Conservation (phyloP, 1,140 invertebrate species). For the Apis mellifera region Amel_HAv3.1 CM009935.2:11968501-11969000, state of each 20-base stretch:
- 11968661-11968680: not conserved
- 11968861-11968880: too few species aligned
- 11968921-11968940: not conserved
- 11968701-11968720: not conserved
- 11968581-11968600: not conserved
- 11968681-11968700: not conserved
- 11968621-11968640: not conserved
- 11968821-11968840: not conserved
- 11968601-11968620: slow-evolving; percentile 17
- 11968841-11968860: not conserved
- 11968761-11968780: not conserved
- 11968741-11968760: not conserved
- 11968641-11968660: not conserved
- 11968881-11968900: not conserved
- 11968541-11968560: too few species aligned
- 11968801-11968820: not conserved
- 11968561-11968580: too few species aligned
- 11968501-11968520: too few species aligned
- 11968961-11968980: not conserved
- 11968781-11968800: not conserved
- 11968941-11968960: not conserved
- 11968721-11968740: too few species aligned
- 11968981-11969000: not conserved
- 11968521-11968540: too few species aligned
- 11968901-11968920: not conserved